Conservation (phyloP, 2,888 invertebrate genomes). For the Darwinula stevensoni region DNA sequence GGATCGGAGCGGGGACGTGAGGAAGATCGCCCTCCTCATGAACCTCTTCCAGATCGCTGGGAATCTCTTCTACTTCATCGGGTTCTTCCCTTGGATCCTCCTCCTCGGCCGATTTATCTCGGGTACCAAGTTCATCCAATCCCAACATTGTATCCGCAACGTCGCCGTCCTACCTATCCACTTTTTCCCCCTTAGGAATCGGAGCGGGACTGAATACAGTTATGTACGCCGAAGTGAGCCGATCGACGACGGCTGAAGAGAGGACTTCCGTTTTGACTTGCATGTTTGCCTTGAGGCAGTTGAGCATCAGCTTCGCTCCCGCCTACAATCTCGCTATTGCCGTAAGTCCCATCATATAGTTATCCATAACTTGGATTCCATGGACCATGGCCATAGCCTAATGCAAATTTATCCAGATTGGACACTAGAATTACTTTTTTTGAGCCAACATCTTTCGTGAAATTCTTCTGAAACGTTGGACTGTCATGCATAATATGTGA, state of each 20-base stretch:
- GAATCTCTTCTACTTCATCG: neutral
- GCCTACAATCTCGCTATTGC: neutral
- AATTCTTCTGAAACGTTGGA: no score
- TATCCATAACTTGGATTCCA: no score
- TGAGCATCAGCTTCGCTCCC: neutral
- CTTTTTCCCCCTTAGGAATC: neutral
- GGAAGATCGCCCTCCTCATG: neutral
- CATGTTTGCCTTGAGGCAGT: neutral
- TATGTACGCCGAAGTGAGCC: neutral
- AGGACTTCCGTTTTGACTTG: neutral
- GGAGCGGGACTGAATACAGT: neutral
- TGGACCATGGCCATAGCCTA: no score
- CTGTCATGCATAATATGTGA: no score
- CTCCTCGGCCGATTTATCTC: neutral
- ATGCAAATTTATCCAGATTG: no score
- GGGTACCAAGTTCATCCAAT: neutral
- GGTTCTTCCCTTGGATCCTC: neutral
- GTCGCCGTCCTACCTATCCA: neutral
- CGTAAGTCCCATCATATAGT: no score
- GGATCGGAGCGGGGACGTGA: neutral
- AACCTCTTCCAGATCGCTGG: neutral
- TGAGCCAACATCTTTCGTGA: no score
- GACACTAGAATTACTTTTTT: no score
- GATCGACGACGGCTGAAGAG: neutral
- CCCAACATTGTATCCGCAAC: neutral